These are phyloP conservation scores for Bombus superbus DNA, from an alignment of 1,140 invertebrate genomes.

Conservation along the genomic window DNA sequence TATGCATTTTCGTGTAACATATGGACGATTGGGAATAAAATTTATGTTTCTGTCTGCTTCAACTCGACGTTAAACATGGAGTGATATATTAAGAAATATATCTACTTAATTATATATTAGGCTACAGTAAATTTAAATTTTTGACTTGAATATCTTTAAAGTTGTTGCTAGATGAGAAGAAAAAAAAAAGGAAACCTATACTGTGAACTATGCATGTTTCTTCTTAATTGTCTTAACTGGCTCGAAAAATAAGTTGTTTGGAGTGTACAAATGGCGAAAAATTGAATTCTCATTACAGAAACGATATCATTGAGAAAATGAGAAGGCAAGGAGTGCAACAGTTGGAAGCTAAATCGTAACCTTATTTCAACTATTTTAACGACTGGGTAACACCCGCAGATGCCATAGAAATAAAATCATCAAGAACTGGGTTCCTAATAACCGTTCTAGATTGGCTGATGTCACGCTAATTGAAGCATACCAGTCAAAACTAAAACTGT, in stretches of 20 bases:
- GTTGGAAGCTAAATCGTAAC: constrained; percentile 1
- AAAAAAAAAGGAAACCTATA: no score
- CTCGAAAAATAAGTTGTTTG: neutral
- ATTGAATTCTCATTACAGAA: neutral
- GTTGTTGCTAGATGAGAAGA: neutral
- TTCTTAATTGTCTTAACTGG: no score
- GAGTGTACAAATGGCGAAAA: neutral
- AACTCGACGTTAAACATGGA: neutral
- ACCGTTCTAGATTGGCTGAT: constrained; percentile 30
- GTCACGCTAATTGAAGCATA: constrained; percentile 30
- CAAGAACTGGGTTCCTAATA: constrained; percentile 28
- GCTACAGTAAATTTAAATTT: neutral
- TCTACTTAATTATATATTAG: neutral
- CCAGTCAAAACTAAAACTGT: constrained; percentile 13
- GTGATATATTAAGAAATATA: no score
- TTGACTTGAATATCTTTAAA: no score
- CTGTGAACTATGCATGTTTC: neutral
- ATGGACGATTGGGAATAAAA: neutral
- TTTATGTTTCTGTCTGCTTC: no score
- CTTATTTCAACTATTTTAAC: constrained; percentile 34
- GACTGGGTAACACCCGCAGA: constrained; percentile 11
- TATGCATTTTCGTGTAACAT: neutral
- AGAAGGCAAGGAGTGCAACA: no score
- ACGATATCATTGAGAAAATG: neutral
- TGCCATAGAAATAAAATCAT: constrained; percentile 16